These are phyloP conservation scores for Heliocidaris tuberculata DNA, from an alignment of 35 echinoderm and acorn worm species.

Conservation along the genomic window DNA sequence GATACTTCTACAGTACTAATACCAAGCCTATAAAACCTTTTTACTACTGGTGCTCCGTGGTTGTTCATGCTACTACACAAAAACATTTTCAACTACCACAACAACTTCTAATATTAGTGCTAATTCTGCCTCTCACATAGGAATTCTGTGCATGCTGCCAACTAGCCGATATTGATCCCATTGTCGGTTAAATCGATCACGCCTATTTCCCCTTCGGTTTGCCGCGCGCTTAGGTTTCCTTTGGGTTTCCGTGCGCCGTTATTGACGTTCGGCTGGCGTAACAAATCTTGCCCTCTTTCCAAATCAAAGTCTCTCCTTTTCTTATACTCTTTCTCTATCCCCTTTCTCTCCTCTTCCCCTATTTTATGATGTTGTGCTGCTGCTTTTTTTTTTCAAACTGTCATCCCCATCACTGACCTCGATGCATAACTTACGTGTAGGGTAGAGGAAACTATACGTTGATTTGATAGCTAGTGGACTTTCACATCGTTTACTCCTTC, in stretches of 20 bases:
- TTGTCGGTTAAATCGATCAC: constrained; percentile 20
- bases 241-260: constrained; percentile 24
- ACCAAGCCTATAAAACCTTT: too few relatives aligned
- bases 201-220: constrained; percentile 32
- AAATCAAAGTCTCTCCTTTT: background rate
- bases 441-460: background rate
- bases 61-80: too few relatives aligned
- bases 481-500: background rate
- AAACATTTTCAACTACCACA: background rate
- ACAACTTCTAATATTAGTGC: background rate
- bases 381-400: background rate
- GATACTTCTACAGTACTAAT: too few relatives aligned
- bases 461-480: constrained; percentile 9
- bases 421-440: background rate
- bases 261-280: constrained; percentile 22
- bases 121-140: background rate
- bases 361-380: background rate
- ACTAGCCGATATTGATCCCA: constrained; percentile 18
- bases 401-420: background rate
- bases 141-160: background rate
- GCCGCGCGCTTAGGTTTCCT: constrained; percentile 19
- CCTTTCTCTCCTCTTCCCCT: background rate
- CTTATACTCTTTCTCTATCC: background rate
- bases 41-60: too few relatives aligned
- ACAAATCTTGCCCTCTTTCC: constrained; percentile 21